Evolutionary conservation across 2,113 vertebrate species (phyloP).

Genomic region (Sterrhoptilus dennistouni): DNA sequence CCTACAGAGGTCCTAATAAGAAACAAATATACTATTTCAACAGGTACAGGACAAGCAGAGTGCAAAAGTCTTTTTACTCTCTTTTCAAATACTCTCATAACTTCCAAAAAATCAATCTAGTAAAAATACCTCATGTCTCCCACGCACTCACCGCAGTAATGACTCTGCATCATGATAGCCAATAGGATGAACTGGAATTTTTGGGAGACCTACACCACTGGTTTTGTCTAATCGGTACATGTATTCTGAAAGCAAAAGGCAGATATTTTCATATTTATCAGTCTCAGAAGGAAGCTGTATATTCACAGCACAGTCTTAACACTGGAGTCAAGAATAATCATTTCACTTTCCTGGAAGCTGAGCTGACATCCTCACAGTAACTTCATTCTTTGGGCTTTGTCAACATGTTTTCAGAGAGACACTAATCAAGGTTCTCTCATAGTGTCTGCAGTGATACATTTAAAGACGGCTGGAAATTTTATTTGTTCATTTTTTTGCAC

Average conservation of each 20-base stretch:
- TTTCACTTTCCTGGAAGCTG: background rate
- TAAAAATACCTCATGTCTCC: background rate
- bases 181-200: conserved; percentile 93
- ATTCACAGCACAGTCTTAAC: background rate
- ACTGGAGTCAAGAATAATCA: background rate
- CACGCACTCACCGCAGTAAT: conserved; percentile 81
- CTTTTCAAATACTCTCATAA: background rate
- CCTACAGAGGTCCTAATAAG: background rate
- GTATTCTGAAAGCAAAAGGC: conserved; percentile 78
- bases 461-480: background rate
- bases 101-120: background rate
- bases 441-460: background rate
- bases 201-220: conserved; percentile 85
- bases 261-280: background rate
- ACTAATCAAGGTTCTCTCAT: background rate
- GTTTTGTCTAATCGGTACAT: conserved; percentile 75
- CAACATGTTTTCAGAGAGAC: background rate
- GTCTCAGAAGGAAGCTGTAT: background rate
- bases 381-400: background rate
- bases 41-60: background rate
- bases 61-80: background rate
- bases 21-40: background rate
- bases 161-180: conserved; percentile 85
- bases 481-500: background rate
- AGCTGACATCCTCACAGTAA: background rate